Evolutionary conservation across 2,888 invertebrate genomes (phyloP).

Genomic region (Lottia scabra): DNA sequence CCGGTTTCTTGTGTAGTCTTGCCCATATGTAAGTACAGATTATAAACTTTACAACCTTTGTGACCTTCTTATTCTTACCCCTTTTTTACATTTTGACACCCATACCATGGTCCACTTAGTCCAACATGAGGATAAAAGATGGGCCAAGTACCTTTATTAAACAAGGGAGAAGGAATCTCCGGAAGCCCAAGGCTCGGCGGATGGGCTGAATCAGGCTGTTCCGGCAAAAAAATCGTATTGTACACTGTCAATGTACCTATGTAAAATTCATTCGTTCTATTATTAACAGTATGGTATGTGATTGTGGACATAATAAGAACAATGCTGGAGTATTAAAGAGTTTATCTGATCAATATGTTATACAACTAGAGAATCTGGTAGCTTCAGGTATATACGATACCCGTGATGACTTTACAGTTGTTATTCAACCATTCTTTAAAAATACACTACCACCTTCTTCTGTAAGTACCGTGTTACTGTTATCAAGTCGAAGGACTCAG

Average conservation of each 20-base stretch:
- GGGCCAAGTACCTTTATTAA: too few relatives aligned
- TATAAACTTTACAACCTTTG: neutral
- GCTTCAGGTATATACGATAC: slow-evolving; percentile 47
- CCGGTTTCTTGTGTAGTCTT: slow-evolving; percentile 48
- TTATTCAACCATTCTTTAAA: slow-evolving; percentile 55
- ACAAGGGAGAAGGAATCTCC: too few relatives aligned
- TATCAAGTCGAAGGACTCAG: too few relatives aligned
- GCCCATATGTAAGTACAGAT: slow-evolving; percentile 45
- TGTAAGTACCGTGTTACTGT: slow-evolving; percentile 28
- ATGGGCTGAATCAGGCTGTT: too few relatives aligned
- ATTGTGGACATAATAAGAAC: slow-evolving; percentile 33
- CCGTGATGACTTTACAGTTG: slow-evolving; percentile 54
- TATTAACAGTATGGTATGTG: slow-evolving; percentile 38
- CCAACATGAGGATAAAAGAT: too few relatives aligned
- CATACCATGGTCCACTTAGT: too few relatives aligned
- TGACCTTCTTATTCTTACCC: too few relatives aligned
- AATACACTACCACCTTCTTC: slow-evolving; percentile 41
- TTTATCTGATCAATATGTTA: slow-evolving; percentile 37
- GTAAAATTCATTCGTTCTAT: too few relatives aligned
- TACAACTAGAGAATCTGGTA: slow-evolving; percentile 35
- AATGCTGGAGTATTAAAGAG: slow-evolving; percentile 23
- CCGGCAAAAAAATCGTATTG: too few relatives aligned
- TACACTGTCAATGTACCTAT: too few relatives aligned
- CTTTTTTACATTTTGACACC: too few relatives aligned
- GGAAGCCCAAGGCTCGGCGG: too few relatives aligned